Percentiles rank a stretch among this genome's conserved stretches.
Evolutionary conservation across 2,113 vertebrate species (phyloP).

Genomic region (Xiphophorus maculatus): DNA sequence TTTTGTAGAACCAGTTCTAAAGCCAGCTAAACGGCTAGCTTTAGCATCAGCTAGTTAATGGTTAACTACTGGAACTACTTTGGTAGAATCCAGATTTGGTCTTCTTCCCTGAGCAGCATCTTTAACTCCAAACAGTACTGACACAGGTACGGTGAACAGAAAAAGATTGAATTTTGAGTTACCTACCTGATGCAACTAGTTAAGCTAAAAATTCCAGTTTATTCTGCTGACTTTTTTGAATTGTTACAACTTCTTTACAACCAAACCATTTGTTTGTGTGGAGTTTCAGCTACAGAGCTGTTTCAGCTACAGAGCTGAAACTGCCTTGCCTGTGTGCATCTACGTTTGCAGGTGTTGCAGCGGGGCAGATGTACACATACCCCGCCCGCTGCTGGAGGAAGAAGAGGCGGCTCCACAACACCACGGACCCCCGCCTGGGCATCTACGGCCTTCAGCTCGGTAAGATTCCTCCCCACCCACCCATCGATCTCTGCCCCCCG

Average conservation of each 20-base stretch:
- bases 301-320: not conserved
- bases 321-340: not conserved
- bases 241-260: not conserved
- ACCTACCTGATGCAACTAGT: too few relatives aligned
- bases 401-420: conserved; percentile 91
- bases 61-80: too few relatives aligned
- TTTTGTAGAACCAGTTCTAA: too few relatives aligned
- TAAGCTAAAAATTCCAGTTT: not conserved
- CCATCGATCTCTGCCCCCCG: not conserved
- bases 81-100: too few relatives aligned
- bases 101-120: too few relatives aligned
- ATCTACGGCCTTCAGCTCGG: conserved; percentile 91
- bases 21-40: too few relatives aligned
- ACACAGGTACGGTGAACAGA: too few relatives aligned
- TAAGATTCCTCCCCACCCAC: conserved; percentile 65
- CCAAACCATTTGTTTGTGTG: not conserved
- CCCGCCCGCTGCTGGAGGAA: conserved; percentile 98
- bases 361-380: conserved; percentile 95
- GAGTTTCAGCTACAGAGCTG: not conserved
- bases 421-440: conserved; percentile 89
- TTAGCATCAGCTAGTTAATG: too few relatives aligned
- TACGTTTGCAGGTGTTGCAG: conserved; percentile 82
- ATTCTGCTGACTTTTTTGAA: not conserved
- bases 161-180: too few relatives aligned
- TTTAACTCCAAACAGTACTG: too few relatives aligned